Conservation (phyloP, 2,797 vertebrate species). For the Eospalax fontanierii region DNA sequence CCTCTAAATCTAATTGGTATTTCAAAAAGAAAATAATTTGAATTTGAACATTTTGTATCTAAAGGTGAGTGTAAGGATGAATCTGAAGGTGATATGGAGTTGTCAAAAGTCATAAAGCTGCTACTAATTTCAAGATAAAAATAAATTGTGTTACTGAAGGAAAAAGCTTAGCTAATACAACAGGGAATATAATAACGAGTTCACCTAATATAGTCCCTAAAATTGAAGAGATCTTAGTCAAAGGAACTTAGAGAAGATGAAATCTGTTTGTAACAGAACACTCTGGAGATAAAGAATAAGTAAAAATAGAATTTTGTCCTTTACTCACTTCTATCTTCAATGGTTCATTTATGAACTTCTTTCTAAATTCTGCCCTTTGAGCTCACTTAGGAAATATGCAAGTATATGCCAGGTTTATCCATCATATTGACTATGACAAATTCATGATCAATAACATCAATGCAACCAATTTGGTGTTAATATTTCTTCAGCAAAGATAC, state of each 20-base stretch:
- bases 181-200: slow-evolving; percentile 79
- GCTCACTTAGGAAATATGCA: slow-evolving; percentile 13
- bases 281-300: slow-evolving; percentile 54
- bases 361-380: slow-evolving; percentile 19
- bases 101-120: slow-evolving; percentile 85
- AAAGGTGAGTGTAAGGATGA: slow-evolving; percentile 84
- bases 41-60: slow-evolving; percentile 79
- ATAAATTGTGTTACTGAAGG: slow-evolving; percentile 83
- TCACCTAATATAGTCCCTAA: slow-evolving; percentile 80
- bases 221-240: slow-evolving; percentile 79
- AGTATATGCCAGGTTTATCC: background rate
- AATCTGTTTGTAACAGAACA: slow-evolving; percentile 78
- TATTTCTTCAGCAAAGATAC: slow-evolving; percentile 25
- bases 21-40: slow-evolving; percentile 82
- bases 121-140: slow-evolving; percentile 85
- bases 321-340: slow-evolving; percentile 58
- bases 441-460: slow-evolving; percentile 50
- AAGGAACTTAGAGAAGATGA: slow-evolving; percentile 78
- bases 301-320: slow-evolving; percentile 82
- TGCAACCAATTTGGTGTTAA: background rate
- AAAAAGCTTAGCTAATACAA: slow-evolving; percentile 83
- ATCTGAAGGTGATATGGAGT: slow-evolving; percentile 85
- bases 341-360: slow-evolving; percentile 72
- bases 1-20: slow-evolving; percentile 86
- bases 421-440: background rate